Base-by-base conservation (phyloP, 2,888 invertebrate genomes). In the Agrilus mali region DNA sequence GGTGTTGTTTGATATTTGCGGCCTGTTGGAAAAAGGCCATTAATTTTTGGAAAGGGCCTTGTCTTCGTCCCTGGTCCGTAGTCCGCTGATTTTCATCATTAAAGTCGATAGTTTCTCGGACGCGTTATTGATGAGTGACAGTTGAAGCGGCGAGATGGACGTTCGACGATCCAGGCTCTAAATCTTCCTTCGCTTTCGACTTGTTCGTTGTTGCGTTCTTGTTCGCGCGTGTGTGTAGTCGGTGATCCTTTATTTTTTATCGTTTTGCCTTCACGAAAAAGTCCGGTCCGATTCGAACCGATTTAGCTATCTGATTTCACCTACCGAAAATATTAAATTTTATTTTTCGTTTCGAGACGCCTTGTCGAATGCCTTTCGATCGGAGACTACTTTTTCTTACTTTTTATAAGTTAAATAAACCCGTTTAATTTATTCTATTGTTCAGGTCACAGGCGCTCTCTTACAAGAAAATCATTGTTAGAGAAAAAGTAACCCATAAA, bases 81-180 rank as follows among this genome's bases (percentile, higher is more conserved):
- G 40, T 12, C n/a, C 38, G 37, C 33, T 35, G 15, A 33, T 42
- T 44, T 41, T 40, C 45, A 43, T 44, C 46, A 48, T 48, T 46
- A 46, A 40, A 48, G 50, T 49, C 53, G 50, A 51, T 51, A 53
- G 53, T 52, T 51, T 46, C 49, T 49, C 46, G 49, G 46, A 35
- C 48, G 50, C 45, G 60, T 63, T 63, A 64, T 64, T 65, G 64
- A 65, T 64, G 63, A 54, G 54, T 60, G 64, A 64, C 64, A 65
- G 60, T 55, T 56, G 27, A 8, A 54, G 58, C 60, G 60, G 60
- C 60, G 57, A 62, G 63, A 61, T 61, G 60, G 61, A 61, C 60
- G 60, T 61, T 57, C 58, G 53, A 51, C 48, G 52, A 53, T 58
- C 59, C 59, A 57, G 59, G 58, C 52, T 55, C 56, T 59, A 57